Evolutionary conservation across 2,888 invertebrate species (phyloP).

Genomic region (Athalia cordata): DNA sequence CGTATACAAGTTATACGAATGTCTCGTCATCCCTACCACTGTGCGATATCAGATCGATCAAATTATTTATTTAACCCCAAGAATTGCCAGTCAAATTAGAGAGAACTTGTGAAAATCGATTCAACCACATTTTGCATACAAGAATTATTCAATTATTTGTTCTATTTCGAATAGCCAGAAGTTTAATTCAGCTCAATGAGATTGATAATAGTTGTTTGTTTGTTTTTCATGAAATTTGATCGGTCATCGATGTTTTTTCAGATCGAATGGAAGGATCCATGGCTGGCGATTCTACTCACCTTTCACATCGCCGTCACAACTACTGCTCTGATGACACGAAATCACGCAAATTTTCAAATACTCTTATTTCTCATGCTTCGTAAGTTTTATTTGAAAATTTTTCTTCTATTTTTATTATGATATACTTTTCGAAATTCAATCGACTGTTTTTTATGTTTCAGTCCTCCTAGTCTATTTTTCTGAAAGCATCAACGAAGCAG

Average conservation of each 20-base stretch:
- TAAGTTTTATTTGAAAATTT: slow-evolving; percentile 75
- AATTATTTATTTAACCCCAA: background rate
- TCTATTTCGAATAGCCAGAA: background rate
- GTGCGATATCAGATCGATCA: background rate
- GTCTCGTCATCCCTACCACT: too few relatives aligned
- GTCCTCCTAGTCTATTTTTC: slow-evolving; percentile 92
- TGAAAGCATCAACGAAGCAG: slow-evolving; percentile 92
- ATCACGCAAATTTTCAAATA: slow-evolving; percentile 91
- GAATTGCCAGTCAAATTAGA: too few relatives aligned
- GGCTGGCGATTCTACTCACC: slow-evolving; percentile 85
- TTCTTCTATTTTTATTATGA: slow-evolving; percentile 20
- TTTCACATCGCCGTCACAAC: slow-evolving; percentile 87
- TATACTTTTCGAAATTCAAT: slow-evolving; percentile 24
- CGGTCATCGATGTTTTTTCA: slow-evolving; percentile 72
- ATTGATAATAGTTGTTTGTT: background rate
- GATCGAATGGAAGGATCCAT: slow-evolving; percentile 94
- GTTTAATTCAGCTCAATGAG: background rate
- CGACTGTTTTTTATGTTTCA: slow-evolving; percentile 71
- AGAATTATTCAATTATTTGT: too few relatives aligned
- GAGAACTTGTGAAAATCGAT: too few relatives aligned
- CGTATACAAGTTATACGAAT: too few relatives aligned
- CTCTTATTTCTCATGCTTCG: slow-evolving; percentile 86
- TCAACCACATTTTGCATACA: too few relatives aligned
- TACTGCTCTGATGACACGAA: slow-evolving; percentile 87
- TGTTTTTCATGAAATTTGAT: slow-evolving; percentile 47